Base-by-base conservation (phyloP, 2,113 vertebrate genomes). In the Megaceryle maxima region DNA sequence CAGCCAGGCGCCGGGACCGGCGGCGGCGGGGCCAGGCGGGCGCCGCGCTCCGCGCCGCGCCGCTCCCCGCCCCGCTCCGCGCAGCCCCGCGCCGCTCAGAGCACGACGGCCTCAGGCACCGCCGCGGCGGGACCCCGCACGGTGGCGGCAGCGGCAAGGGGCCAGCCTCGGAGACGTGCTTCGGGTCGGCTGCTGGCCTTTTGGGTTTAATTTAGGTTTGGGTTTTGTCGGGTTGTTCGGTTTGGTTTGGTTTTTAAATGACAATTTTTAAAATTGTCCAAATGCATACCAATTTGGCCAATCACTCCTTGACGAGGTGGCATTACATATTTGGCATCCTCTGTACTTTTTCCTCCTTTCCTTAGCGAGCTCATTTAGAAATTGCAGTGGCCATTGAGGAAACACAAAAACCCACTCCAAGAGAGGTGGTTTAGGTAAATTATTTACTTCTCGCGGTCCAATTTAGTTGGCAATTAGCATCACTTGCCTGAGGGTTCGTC, bases 1-100 rank as follows among this genome's bases (percentile, higher is more conserved):
- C 97, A 97, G 97, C 96, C 98, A 97, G 97, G 97, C 29, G 35
- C 97, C 77, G 94, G 89, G 97, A 60, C n/a, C n/a, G n/a, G n/a
- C n/a, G 37, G 64, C 20, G 43, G 77, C 20, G 22, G 48, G 48
- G 63, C 29, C 16, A 31, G 48, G 55, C 55, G 17, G 25, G 21
- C 11, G 41, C 56, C 41, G 48, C 26, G 41, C 53, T 56, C 78
- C 20, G 48, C 48, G 22, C 48, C 21, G 48, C 48, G 22, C 48
- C 19, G 44, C 44, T 44, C 48, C 20, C 20, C 48, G 48, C 48
- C 16, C 87, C 43, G 39, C 39, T 14, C 70, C 10, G 25, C 39
- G 7, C 79, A 13, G 41, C 78, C 3, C 87, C 16, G 62, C 66
- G n/a, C 81, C 55, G 39, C 85, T 29, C 31, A 81, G 95, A 95